Evolutionary conservation across 92 coral and sea anemone species (phyloP).

Genomic region (Muricea muricata): DNA sequence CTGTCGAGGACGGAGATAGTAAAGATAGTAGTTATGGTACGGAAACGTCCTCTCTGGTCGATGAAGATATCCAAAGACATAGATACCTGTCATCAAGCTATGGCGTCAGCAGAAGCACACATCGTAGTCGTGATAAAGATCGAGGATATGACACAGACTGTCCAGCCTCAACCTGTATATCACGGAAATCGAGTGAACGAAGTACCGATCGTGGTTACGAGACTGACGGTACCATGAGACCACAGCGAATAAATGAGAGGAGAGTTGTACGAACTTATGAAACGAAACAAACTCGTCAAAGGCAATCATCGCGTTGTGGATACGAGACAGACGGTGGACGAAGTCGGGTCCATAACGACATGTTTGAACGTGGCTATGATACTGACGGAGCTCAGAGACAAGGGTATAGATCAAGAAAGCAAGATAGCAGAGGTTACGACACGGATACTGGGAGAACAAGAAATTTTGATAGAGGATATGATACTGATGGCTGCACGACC

Average conservation of each 20-base stretch:
- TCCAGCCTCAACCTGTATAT: slow-evolving; percentile 19
- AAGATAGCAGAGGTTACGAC: slow-evolving; percentile 32
- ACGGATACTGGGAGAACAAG: slow-evolving; percentile 19
- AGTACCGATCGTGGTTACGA: slow-evolving; percentile 45
- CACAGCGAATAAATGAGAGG: neutral
- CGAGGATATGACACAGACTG: slow-evolving; percentile 46
- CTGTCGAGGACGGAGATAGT: slow-evolving; percentile 93
- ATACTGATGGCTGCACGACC: slow-evolving; percentile 15
- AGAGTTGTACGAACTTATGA: slow-evolving; percentile 27
- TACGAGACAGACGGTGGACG: slow-evolving; percentile 24
- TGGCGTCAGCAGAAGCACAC: slow-evolving; percentile 7
- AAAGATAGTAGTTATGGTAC: slow-evolving; percentile 96
- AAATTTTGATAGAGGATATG: slow-evolving; percentile 25
- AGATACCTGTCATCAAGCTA: slow-evolving; percentile 16
- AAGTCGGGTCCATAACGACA: slow-evolving; percentile 16
- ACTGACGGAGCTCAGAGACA: slow-evolving; percentile 30
- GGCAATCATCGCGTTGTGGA: neutral
- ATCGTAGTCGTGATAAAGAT: neutral
- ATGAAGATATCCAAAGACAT: slow-evolving; percentile 56
- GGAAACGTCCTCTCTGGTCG: slow-evolving; percentile 76
- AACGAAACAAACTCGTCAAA: neutral
- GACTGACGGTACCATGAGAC: slow-evolving; percentile 40
- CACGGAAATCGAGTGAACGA: slow-evolving; percentile 41
- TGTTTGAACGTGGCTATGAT: slow-evolving; percentile 36
- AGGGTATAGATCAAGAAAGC: slow-evolving; percentile 2